Evolutionary conservation across 2,888 invertebrate genomes (phyloP).

Genomic region (Flexamia atlantica): DNA sequence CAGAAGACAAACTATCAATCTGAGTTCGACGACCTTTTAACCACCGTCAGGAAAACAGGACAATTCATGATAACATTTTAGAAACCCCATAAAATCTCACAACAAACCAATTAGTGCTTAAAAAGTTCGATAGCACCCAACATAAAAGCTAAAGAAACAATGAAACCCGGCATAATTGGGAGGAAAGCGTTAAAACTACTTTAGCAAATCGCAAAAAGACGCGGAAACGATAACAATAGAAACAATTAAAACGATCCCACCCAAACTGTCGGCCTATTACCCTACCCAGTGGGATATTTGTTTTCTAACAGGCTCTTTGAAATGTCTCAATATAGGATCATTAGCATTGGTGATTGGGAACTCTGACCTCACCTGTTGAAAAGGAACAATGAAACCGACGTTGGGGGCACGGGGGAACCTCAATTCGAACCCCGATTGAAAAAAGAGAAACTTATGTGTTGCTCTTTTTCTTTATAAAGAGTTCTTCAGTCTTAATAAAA

Average conservation of each 20-base stretch:
- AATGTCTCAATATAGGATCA: background rate
- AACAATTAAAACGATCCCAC: background rate
- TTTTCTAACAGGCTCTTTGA: background rate
- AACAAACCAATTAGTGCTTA: background rate
- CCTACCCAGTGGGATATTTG: background rate
- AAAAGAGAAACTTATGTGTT: too few relatives aligned
- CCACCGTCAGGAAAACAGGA: background rate
- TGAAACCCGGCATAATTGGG: background rate
- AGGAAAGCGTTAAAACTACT: background rate
- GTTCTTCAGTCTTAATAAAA: too few relatives aligned
- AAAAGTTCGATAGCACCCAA: background rate
- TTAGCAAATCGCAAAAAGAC: background rate
- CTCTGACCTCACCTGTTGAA: background rate
- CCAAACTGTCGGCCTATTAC: background rate
- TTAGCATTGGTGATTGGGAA: constrained; percentile 23
- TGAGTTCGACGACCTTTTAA: background rate
- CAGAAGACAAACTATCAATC: background rate
- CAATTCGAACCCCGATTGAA: too few relatives aligned
- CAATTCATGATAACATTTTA: background rate
- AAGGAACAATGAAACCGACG: background rate
- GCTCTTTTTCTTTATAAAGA: too few relatives aligned
- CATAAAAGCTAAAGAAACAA: background rate
- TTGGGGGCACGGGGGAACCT: too few relatives aligned
- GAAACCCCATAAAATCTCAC: background rate
- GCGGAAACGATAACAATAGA: background rate